Evolutionary conservation across 2,888 invertebrate genomes (phyloP), one percentile per base, ranked within the genome.

Genomic region (Drosophila longiperda): DNA sequence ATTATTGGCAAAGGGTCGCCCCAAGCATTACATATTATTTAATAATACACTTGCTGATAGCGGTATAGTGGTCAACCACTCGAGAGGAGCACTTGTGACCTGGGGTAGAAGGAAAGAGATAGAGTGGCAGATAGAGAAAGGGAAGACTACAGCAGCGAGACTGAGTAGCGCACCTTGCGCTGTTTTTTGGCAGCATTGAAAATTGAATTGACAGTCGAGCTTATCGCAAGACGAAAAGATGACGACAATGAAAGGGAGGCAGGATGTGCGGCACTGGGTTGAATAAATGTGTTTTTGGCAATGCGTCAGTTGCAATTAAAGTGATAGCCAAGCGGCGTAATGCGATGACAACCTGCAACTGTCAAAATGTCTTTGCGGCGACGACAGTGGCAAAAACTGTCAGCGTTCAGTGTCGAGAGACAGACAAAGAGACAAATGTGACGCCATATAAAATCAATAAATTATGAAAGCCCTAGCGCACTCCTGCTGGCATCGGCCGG

Each of bases 401-500:
- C 90, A 89, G 85, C 82, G 57, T 55, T 58, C 77, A 69, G 78
- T 79, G 81, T 74, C 66, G 68, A 42, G 83, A 72, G 86, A 83
- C 82, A 73, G 85, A 86, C 75, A 73, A 68, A 75, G 77, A 89
- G 86, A 89, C 84, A 86, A 86, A 87, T 88, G 89, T 86, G 90
- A 86, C 87, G 87, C 90, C 90, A 90, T 90, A 90, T 90, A 88
- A 86, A 87, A 88, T 90, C 87, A 90, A 87, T 87, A 87, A 87
- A 90, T 87, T 87, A 87, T 87, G 78, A 88, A 77, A 73, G 73
- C 53, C 69, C 54, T 29, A 66, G 64, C 76, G 78, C 77, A 78
- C 79, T 67, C 48, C 70, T 57, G 61, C 61, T 29, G 58, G 48
- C 15, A 8, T 15, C 23, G 23, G 45, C 45, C 23, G 23, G 23